phyloP scores from a whole-genome alignment of 2,113 vertebrate species.

The Cisticola juncidis region DNA sequence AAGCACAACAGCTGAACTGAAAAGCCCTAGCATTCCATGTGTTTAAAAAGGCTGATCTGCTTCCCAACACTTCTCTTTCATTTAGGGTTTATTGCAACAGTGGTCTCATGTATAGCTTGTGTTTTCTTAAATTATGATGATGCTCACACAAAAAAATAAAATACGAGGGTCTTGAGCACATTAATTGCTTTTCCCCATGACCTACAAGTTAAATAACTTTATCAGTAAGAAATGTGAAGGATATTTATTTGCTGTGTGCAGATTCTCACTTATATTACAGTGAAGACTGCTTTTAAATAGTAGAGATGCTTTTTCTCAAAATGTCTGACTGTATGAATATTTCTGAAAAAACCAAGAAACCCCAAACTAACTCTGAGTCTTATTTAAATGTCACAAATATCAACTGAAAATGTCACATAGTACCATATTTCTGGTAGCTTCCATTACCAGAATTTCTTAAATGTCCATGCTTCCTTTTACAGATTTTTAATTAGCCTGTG shows the following conservation, averaged over 20 bases:
- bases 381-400: slow-evolving; percentile 28
- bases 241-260: background rate
- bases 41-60: background rate
- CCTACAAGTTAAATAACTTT: background rate
- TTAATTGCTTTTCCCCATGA: background rate
- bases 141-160: background rate
- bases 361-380: background rate
- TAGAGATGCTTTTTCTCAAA: background rate
- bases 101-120: background rate
- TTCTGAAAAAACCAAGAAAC: background rate
- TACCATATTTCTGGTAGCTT: background rate
- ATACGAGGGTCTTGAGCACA: background rate
- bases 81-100: background rate
- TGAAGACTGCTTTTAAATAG: background rate
- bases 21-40: background rate
- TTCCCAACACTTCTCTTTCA: background rate
- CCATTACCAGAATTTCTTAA: background rate
- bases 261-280: background rate
- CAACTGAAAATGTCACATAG: background rate
- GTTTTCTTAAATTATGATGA: background rate
- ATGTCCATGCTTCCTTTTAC: background rate
- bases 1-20: background rate
- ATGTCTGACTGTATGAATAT: background rate
- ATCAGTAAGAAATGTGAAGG: background rate
- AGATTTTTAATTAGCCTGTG: background rate